Evolutionary conservation across 1,140 invertebrate species (phyloP).

Genomic region (Neomicropteryx cornuta): DNA sequence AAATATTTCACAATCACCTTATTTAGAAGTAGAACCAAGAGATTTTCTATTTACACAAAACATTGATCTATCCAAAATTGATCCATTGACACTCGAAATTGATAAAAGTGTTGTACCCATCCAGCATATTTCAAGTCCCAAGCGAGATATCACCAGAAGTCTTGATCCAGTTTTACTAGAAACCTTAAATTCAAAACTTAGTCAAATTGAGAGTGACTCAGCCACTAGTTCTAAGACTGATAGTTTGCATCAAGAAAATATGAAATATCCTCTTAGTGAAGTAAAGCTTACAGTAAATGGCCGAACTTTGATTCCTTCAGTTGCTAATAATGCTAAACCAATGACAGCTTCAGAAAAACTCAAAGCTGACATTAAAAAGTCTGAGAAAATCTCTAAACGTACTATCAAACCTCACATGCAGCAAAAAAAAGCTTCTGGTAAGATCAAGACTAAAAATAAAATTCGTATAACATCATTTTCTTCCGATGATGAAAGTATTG

Average conservation of each 20-base stretch:
- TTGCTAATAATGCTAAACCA: conserved; percentile 31
- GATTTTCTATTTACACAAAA: conserved; percentile 59
- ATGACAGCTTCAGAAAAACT: conserved; percentile 35
- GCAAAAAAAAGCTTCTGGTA: conserved; percentile 39
- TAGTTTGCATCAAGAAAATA: conserved; percentile 46
- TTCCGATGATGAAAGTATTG: conserved; percentile 57
- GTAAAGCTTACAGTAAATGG: conserved; percentile 38
- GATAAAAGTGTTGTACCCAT: conserved; percentile 48
- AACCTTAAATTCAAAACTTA: conserved; percentile 56
- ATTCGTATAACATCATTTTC: conserved; percentile 59
- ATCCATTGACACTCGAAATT: conserved; percentile 54
- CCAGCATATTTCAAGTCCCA: conserved; percentile 50
- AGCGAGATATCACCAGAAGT: conserved; percentile 50
- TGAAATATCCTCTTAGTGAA: conserved; percentile 38
- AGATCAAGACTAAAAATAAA: conserved; percentile 43
- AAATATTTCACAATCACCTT: conserved; percentile 32
- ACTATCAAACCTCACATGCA: conserved; percentile 40
- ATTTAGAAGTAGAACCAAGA: conserved; percentile 35
- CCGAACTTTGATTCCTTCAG: conserved; percentile 26
- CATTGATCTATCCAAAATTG: conserved; percentile 56
- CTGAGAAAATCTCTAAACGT: conserved; percentile 42
- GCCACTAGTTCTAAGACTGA: conserved; percentile 56
- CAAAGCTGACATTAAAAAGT: conserved; percentile 40
- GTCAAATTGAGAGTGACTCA: conserved; percentile 59
- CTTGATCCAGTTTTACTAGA: conserved; percentile 53